A percentile compares a stretch with the other conserved stretches of the same genome.
Evolutionary conservation across 1,140 invertebrate genomes (phyloP).

Genomic region (Oncopeltus fasciatus): DNA sequence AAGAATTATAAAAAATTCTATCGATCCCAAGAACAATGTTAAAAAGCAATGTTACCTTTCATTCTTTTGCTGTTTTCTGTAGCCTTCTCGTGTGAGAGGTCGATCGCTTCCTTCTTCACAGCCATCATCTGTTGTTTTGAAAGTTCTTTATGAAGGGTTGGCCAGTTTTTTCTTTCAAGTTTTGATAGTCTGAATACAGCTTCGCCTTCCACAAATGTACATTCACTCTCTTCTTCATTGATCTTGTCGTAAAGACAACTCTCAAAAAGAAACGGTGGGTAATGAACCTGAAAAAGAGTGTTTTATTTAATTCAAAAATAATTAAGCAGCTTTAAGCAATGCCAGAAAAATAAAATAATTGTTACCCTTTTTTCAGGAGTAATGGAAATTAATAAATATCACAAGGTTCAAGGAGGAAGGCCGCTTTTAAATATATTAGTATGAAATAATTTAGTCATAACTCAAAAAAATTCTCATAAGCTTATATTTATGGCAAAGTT

Average conservation of each 20-base stretch:
- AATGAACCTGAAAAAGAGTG: constrained; percentile 43
- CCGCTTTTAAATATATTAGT: too few relatives aligned
- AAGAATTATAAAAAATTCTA: background rate
- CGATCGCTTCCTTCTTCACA: constrained; percentile 35
- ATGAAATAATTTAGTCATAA: too few relatives aligned
- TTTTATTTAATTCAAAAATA: too few relatives aligned
- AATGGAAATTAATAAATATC: too few relatives aligned
- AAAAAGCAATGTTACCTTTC: constrained; percentile 22
- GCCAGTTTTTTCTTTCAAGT: constrained; percentile 38
- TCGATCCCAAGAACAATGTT: background rate
- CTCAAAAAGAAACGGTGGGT: constrained; percentile 49
- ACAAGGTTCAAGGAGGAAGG: too few relatives aligned
- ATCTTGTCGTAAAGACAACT: constrained; percentile 42
- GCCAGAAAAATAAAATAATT: too few relatives aligned
- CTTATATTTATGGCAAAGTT: too few relatives aligned
- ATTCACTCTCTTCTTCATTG: constrained; percentile 39
- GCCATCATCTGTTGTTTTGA: constrained; percentile 38
- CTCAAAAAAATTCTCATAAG: too few relatives aligned
- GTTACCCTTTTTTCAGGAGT: too few relatives aligned
- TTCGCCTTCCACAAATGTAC: constrained; percentile 36
- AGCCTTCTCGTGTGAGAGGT: constrained; percentile 37
- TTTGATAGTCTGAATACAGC: constrained; percentile 46
- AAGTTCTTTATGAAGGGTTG: constrained; percentile 32
- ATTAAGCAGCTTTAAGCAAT: too few relatives aligned
- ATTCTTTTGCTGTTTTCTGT: constrained; percentile 36